Conservation (phyloP, 1,140 invertebrate species). For the Drosophila triauraria region DNA sequence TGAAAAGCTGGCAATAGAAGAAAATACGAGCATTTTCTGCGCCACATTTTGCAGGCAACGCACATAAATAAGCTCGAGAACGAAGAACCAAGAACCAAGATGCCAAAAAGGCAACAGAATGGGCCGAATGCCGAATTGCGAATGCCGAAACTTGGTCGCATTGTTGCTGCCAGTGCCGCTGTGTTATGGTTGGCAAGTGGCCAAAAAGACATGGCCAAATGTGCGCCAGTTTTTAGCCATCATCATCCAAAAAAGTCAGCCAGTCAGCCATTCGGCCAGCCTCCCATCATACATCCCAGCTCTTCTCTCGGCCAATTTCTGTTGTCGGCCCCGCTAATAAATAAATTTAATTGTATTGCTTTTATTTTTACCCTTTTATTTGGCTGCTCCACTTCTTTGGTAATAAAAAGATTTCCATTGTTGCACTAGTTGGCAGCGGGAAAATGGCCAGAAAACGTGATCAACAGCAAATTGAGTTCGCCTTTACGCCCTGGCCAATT, state of each 20-base stretch:
- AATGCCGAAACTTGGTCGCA: slow-evolving; percentile 49
- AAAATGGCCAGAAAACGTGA: slow-evolving; percentile 63
- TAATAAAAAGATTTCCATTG: slow-evolving; percentile 60
- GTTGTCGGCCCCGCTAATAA: slow-evolving; percentile 68
- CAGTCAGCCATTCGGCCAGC: slow-evolving; percentile 2
- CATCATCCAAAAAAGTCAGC: slow-evolving; percentile 48
- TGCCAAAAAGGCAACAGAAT: slow-evolving; percentile 69
- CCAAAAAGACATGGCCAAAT: slow-evolving; percentile 82
- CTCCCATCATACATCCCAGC: slow-evolving; percentile 10
- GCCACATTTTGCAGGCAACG: slow-evolving; percentile 79
- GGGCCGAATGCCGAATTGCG: slow-evolving; percentile 31
- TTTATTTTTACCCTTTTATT: slow-evolving; percentile 32
- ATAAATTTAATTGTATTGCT: slow-evolving; percentile 80
- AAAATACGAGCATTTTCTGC: slow-evolving; percentile 50
- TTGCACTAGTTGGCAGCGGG: slow-evolving; percentile 37
- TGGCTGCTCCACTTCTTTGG: slow-evolving; percentile 60
- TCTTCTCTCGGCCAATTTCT: slow-evolving; percentile 59
- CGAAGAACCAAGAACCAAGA: slow-evolving; percentile 62
- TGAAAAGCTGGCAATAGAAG: slow-evolving; percentile 44
- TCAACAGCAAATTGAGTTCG: slow-evolving; percentile 72
- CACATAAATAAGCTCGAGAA: slow-evolving; percentile 80
- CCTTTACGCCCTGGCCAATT: slow-evolving; percentile 50
- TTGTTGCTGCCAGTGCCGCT: slow-evolving; percentile 45
- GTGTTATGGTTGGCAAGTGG: slow-evolving; percentile 70
- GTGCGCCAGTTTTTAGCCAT: slow-evolving; percentile 59